Evolutionary conservation across 2,888 invertebrate species (phyloP).

Genomic region (Pollenia labialis): DNA sequence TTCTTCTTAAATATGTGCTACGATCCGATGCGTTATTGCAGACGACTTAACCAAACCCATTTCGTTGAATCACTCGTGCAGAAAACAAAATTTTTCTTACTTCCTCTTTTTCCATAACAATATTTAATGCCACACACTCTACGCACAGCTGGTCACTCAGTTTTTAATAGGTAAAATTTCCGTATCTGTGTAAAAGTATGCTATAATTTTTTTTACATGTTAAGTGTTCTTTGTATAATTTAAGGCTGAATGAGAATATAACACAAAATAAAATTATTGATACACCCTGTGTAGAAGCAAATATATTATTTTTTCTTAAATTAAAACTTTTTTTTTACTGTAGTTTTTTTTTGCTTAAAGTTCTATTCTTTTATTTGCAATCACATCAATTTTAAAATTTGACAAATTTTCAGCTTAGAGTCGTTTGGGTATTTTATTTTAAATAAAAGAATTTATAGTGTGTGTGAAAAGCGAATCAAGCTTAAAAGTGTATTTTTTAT

Average conservation of each 20-base stretch:
- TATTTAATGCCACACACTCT: constrained; percentile 11
- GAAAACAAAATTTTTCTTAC: constrained; percentile 41
- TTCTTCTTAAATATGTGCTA: constrained; percentile 4
- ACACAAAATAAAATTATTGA: constrained; percentile 48
- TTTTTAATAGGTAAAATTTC: constrained; percentile 57
- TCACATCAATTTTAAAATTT: constrained; percentile 63
- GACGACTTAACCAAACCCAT: constrained; percentile 34
- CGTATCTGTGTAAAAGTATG: constrained; percentile 62
- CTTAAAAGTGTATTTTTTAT: constrained; percentile 37
- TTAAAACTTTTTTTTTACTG: constrained; percentile 25
- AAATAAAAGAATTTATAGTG: constrained; percentile 46
- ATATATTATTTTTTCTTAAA: neutral
- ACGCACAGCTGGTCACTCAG: constrained; percentile 67
- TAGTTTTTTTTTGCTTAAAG: constrained; percentile 4
- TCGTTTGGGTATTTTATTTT: constrained; percentile 19
- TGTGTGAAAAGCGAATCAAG: constrained; percentile 30
- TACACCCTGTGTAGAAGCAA: constrained; percentile 51
- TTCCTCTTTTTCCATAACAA: neutral
- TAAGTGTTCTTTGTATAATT: constrained; percentile 13
- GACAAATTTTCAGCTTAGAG: constrained; percentile 66
- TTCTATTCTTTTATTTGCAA: constrained; percentile 32
- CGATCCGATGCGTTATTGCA: neutral
- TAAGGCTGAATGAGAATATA: neutral
- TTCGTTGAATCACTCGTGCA: constrained; percentile 57
- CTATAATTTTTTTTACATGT: constrained; percentile 62